A percentile compares a stretch with the other conserved stretches of the same genome.
Conservation (phyloP, 2,888 invertebrate species). For the Sarcophaga carnaria region DNA sequence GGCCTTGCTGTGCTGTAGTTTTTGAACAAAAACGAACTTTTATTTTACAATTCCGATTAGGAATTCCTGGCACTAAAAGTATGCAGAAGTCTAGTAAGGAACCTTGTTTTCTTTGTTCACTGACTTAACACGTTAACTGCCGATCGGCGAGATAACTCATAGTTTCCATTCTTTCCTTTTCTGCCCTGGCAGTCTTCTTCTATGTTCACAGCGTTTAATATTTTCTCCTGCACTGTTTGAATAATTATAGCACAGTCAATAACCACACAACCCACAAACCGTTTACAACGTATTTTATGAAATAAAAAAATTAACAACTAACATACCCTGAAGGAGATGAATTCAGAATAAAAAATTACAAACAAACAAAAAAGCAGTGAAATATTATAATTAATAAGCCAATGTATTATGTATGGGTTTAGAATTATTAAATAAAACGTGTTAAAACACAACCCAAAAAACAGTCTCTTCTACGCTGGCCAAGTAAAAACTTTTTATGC, state of each 20-base stretch:
- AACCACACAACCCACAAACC: neutral
- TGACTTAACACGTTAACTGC: neutral
- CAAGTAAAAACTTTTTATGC: neutral
- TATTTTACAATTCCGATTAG: too few species aligned
- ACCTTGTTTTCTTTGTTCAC: too few species aligned
- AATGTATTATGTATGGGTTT: neutral
- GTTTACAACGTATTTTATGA: neutral
- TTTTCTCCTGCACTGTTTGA: neutral
- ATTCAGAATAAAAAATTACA: neutral
- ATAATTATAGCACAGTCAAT: neutral
- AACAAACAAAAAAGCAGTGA: neutral
- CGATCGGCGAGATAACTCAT: too few species aligned
- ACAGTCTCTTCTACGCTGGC: neutral
- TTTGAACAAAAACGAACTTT: too few species aligned
- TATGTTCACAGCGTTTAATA: neutral
- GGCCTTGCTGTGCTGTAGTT: too few species aligned
- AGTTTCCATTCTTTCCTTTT: too few species aligned
- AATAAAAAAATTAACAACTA: too few species aligned
- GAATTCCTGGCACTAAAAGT: too few species aligned
- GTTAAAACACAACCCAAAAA: neutral
- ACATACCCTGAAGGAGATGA: too few species aligned
- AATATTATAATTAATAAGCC: neutral
- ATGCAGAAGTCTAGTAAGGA: too few species aligned
- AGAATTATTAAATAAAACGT: neutral
- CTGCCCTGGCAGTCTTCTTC: neutral